These are phyloP conservation scores for Sesia apiformis DNA, from an alignment of 2,888 invertebrate species.

Conservation along the genomic window DNA sequence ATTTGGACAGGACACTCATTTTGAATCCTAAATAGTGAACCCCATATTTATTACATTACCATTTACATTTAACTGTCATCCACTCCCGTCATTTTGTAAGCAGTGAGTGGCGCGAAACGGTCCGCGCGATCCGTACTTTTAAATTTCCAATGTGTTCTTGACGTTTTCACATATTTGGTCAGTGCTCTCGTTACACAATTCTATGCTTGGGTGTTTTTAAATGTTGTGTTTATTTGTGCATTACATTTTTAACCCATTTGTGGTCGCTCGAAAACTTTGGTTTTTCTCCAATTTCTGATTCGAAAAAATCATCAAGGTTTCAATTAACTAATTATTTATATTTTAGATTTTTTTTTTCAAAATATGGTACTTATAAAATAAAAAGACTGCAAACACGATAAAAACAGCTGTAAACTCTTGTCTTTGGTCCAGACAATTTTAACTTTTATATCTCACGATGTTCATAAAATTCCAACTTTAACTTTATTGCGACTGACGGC, in stretches of 20 bases:
- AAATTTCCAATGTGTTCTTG: background rate
- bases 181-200: background rate
- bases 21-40: conserved; percentile 11
- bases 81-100: conserved; percentile 7
- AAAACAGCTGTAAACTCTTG: no score
- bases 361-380: no score
- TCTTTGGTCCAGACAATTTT: no score
- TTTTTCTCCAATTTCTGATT: background rate
- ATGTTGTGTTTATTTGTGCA: background rate
- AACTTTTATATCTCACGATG: no score
- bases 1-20: conserved; percentile 25
- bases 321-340: background rate
- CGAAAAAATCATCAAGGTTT: background rate
- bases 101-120: conserved; percentile 5
- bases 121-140: conserved; percentile 2
- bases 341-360: background rate
- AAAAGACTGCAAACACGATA: no score
- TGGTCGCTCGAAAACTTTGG: background rate
- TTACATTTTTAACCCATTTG: background rate
- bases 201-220: background rate
- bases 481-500: background rate
- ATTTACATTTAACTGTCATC: conserved; percentile 12
- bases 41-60: conserved; percentile 10
- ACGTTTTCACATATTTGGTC: background rate
- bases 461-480: background rate